Evolutionary conservation across 2,113 vertebrate genomes (phyloP).

Genomic region (Cynocephalus volans): DNA sequence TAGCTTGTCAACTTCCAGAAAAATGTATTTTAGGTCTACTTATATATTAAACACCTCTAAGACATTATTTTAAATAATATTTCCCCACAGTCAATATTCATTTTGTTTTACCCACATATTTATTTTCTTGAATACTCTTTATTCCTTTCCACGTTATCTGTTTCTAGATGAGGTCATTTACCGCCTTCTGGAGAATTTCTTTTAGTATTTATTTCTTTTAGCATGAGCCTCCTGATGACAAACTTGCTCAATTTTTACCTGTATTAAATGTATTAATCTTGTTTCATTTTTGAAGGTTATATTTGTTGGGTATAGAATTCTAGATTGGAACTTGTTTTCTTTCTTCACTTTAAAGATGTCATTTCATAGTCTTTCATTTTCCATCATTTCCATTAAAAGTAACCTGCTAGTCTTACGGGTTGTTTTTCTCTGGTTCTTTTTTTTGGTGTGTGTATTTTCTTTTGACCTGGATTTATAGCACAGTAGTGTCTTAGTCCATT

Average conservation of each 20-base stretch:
- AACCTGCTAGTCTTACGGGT: neutral
- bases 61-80: neutral
- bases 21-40: neutral
- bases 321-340: slow-evolving; percentile 10
- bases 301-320: neutral
- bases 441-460: neutral
- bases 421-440: neutral
- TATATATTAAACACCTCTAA: neutral
- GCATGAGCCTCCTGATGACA: neutral
- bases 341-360: neutral
- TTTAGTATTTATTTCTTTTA: slow-evolving; percentile 18
- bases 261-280: slow-evolving; percentile 1
- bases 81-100: neutral
- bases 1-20: neutral
- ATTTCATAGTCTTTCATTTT: neutral
- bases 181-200: neutral
- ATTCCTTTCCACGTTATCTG: neutral
- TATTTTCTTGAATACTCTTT: neutral
- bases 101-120: neutral
- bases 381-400: slow-evolving; percentile 27
- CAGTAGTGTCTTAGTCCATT: neutral
- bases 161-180: neutral
- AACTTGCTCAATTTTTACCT: slow-evolving; percentile 3
- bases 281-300: slow-evolving; percentile 15
- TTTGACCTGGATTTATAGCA: neutral